phyloP scores from a whole-genome alignment of 1,140 invertebrate genomes.

The Cydia splendana region DNA sequence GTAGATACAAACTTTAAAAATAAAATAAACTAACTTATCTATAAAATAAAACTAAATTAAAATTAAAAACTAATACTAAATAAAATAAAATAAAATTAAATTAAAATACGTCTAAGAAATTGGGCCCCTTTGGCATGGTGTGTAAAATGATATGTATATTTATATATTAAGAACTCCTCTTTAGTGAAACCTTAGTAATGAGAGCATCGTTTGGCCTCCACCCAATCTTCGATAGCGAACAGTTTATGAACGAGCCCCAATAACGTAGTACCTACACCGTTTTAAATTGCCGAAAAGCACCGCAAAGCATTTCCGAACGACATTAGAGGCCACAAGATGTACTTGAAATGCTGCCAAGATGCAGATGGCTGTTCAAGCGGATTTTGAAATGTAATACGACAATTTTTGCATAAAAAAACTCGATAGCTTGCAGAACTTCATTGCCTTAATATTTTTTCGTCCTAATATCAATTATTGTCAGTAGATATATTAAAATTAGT shows the following conservation, averaged over 20 bases:
- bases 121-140: no score
- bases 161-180: no score
- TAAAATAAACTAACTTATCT: no score
- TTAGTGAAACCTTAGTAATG: neutral
- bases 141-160: no score
- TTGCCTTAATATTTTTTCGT: neutral
- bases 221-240: constrained; percentile 14
- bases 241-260: constrained; percentile 18
- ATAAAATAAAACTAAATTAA: no score
- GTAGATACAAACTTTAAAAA: no score
- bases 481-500: no score
- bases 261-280: constrained; percentile 6
- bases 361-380: constrained; percentile 22
- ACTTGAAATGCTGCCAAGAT: constrained; percentile 30
- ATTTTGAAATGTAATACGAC: constrained; percentile 22
- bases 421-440: neutral
- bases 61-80: no score
- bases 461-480: no score
- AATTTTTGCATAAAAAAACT: neutral
- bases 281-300: constrained; percentile 30
- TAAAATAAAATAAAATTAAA: no score
- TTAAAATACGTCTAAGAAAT: no score
- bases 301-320: constrained; percentile 28
- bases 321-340: constrained; percentile 17
- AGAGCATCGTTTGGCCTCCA: constrained; percentile 15